phyloP scores from a whole-genome alignment of 2,113 vertebrate species.

The Lepisosteus oculatus region DNA sequence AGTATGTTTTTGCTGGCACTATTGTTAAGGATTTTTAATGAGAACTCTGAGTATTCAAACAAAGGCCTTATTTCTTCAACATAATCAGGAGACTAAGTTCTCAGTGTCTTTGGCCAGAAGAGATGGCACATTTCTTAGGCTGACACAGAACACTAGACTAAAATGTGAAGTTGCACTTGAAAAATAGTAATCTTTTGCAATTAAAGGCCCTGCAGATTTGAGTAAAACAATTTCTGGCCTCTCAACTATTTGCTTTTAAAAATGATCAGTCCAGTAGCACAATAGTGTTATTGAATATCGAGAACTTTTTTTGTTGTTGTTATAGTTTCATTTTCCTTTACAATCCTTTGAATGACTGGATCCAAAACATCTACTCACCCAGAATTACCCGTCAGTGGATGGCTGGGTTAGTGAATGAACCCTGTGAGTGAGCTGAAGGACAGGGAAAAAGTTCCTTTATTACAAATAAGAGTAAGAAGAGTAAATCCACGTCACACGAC shows the following conservation, averaged over 20 bases:
- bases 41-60: too few species aligned
- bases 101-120: slow-evolving; percentile 14
- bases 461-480: background rate
- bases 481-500: background rate
- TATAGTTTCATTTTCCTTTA: background rate
- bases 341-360: slow-evolving; percentile 17
- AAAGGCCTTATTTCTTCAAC: background rate
- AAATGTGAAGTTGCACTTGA: background rate
- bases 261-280: background rate
- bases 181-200: background rate
- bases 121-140: slow-evolving; percentile 24
- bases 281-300: slow-evolving; percentile 5
- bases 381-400: background rate
- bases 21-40: too few species aligned
- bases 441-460: background rate
- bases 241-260: background rate
- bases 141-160: background rate
- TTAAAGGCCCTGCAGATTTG: slow-evolving; percentile 8
- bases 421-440: background rate
- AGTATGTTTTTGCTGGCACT: too few species aligned
- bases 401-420: background rate
- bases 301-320: background rate
- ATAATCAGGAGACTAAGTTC: background rate
- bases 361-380: slow-evolving; percentile 2
- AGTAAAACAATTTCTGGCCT: slow-evolving; percentile 15